Conservation (phyloP, 2,888 invertebrate species). For the Argyra leucocephala region DNA sequence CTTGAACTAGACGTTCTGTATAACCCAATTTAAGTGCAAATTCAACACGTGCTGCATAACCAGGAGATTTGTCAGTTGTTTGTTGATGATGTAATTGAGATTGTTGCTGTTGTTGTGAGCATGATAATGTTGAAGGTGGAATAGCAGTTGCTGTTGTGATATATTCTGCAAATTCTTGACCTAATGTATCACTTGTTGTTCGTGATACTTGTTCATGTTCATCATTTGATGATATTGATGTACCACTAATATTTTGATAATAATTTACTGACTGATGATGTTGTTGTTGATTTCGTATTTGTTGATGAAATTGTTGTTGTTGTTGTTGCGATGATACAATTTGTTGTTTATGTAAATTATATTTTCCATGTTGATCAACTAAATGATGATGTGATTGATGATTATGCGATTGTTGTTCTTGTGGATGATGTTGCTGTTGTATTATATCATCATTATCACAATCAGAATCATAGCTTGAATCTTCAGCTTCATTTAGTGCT, state of each 20-base stretch:
- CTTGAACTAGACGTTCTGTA: slow-evolving; percentile 73
- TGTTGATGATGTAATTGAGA: slow-evolving; percentile 13
- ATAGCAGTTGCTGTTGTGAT: slow-evolving; percentile 38
- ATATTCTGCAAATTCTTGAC: slow-evolving; percentile 77
- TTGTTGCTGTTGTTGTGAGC: slow-evolving; percentile 19
- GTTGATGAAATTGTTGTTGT: slow-evolving; percentile 10
- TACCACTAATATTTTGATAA: background rate
- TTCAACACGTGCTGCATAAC: slow-evolving; percentile 61
- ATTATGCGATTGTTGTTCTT: background rate
- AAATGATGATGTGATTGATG: background rate
- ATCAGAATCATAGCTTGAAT: slow-evolving; percentile 81
- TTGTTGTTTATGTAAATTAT: slow-evolving; percentile 9
- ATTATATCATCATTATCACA: slow-evolving; percentile 47
- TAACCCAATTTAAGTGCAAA: slow-evolving; percentile 89
- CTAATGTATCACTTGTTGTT: slow-evolving; percentile 74
- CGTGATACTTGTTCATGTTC: slow-evolving; percentile 68
- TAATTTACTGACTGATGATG: slow-evolving; percentile 18
- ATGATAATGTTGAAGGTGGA: too few relatives aligned
- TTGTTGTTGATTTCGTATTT: slow-evolving; percentile 27
- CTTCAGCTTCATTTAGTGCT: slow-evolving; percentile 45
- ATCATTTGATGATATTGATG: slow-evolving; percentile 9
- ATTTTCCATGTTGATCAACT: background rate
- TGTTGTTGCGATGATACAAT: background rate
- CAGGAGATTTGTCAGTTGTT: slow-evolving; percentile 22
- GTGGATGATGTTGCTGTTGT: slow-evolving; percentile 9